Base-by-base conservation (phyloP, 1,140 invertebrate species). In the Drosophila insularis region DNA sequence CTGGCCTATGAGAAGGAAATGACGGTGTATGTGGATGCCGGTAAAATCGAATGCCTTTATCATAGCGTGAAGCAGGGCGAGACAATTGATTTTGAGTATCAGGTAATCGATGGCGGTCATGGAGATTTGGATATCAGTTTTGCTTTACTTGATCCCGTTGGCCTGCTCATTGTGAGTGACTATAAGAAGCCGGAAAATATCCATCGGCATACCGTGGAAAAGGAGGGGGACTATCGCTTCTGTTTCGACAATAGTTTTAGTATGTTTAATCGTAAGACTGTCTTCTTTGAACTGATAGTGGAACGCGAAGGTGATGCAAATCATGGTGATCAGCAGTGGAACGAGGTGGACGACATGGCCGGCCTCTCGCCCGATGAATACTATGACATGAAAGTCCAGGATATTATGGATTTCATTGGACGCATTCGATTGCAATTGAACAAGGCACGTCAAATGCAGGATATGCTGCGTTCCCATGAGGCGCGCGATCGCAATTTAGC, bases 201-300 rank as follows among this genome's bases (percentile, higher is more conserved):
- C 39, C 95, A 96, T 85, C 93, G 94, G 78, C 93, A 92, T 55
- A 93, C 93, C 63, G 92, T 92, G 2, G 91, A 90, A 4, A 91
- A 93, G 66, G 93, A 93, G 46, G 96, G 96, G 4, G 95, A 96
- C 78, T 96, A 96, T 89, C 94, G 94, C 70, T 94, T 97, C 76
- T 98, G 97, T 84, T 97, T 97, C 85, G 96, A 97, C 85, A 98
- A 98, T 84, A 94, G 93, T 3, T 96, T 96, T 85, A 97, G 96
- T 81, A 94, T 94, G 10, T 96, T 96, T 89, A 95, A 95, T 74
- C 92, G 93, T 8, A 98, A 97, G 92, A 95, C 96, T 21, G 95
- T 97, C 1, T 97, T 96, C 89, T 97, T 98, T 89, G 96, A 97
- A 87, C 82, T 97, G 2, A 93, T 95, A 68, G 93, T 96, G 32